These are phyloP conservation scores for Galerucella calmariensis DNA, from an alignment of 2,888 invertebrate species.

Conservation along the genomic window DNA sequence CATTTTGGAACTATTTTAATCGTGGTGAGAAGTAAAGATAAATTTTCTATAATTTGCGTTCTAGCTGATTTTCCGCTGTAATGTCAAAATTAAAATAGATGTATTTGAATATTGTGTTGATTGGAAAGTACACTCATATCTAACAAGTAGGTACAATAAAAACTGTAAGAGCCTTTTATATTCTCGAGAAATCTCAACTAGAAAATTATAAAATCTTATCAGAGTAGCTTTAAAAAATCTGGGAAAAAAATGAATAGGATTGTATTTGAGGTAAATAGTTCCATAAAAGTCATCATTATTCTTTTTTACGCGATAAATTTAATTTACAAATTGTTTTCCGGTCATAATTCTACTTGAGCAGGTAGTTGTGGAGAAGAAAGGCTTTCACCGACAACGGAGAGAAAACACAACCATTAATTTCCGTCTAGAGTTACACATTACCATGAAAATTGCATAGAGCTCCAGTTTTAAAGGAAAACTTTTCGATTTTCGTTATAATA, in stretches of 20 bases:
- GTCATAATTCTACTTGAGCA: constrained; percentile 40
- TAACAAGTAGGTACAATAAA: no score
- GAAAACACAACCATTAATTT: constrained; percentile 42
- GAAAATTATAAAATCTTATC: neutral
- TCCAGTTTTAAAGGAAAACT: constrained; percentile 20
- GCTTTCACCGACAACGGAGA: constrained; percentile 25
- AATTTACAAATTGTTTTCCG: constrained; percentile 46
- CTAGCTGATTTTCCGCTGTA: no score
- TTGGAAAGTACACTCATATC: no score
- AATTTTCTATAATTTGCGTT: no score
- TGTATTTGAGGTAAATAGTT: constrained; percentile 14
- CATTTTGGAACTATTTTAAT: no score
- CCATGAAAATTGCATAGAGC: constrained; percentile 34
- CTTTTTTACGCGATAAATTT: constrained; percentile 42
- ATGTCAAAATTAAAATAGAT: no score
- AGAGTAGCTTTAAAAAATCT: neutral
- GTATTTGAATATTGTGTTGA: no score
- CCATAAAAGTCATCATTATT: constrained; percentile 33
- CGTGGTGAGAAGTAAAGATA: no score
- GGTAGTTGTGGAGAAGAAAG: constrained; percentile 42
- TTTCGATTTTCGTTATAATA: neutral
- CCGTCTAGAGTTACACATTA: constrained; percentile 36
- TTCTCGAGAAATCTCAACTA: no score
- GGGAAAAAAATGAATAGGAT: constrained; percentile 6
- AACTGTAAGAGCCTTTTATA: no score